Evolutionary conservation across 2,888 invertebrate genomes (phyloP).

Genomic region (Rugalucina vietnamica): DNA sequence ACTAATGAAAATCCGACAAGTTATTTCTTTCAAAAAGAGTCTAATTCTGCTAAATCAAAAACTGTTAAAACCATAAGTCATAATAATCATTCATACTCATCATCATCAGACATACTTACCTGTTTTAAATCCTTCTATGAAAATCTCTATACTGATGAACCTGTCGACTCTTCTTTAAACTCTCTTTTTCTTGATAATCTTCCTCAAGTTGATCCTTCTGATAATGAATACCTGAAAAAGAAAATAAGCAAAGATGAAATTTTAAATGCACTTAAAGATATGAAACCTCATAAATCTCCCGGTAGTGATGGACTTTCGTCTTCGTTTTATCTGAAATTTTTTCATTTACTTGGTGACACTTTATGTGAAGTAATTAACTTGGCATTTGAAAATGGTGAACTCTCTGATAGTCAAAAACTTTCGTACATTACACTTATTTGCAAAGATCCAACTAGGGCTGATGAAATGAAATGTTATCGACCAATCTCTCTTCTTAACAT

Average conservation of each 20-base stretch:
- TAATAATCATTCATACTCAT: too few relatives aligned
- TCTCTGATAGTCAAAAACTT: constrained; percentile 35
- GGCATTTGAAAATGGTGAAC: constrained; percentile 18
- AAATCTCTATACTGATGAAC: too few relatives aligned
- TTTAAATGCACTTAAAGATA: constrained; percentile 14
- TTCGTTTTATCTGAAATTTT: constrained; percentile 34
- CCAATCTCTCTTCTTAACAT: too few relatives aligned
- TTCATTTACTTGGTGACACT: constrained; percentile 38
- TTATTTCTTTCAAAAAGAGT: too few relatives aligned
- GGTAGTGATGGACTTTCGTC: constrained; percentile 38
- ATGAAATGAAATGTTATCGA: too few relatives aligned
- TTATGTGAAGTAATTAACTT: constrained; percentile 15
- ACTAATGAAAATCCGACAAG: too few relatives aligned
- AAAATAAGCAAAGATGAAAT: constrained; percentile 27
- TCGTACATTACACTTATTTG: too few relatives aligned
- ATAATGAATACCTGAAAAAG: neutral
- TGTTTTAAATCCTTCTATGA: neutral
- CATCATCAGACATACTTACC: neutral
- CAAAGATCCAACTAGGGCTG: too few relatives aligned
- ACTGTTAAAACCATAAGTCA: neutral
- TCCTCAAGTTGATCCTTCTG: neutral
- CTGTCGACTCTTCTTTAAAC: too few relatives aligned
- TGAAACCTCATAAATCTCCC: constrained; percentile 31
- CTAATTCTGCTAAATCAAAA: neutral
- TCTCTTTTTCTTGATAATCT: neutral